Evolutionary conservation across 64 coral and sea anemone genomes (phyloP), one percentile per base, ranked within the genome.

Genomic region (Montipora cactus): DNA sequence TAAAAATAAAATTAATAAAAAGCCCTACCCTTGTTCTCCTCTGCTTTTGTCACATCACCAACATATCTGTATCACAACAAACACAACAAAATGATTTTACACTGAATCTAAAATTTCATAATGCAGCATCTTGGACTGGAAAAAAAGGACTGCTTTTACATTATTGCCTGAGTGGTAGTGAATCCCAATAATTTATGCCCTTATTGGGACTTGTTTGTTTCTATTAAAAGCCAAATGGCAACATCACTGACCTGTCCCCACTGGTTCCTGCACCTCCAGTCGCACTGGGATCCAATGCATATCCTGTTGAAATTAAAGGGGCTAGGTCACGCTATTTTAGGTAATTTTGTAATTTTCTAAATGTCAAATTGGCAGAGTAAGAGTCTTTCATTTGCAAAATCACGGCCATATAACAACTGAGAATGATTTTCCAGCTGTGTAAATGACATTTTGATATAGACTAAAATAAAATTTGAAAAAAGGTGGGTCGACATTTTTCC

Each of bases 211-310:
- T 37, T 37, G 37, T 37, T 37, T 37, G 37, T 37, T 37, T 37
- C 53, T 16, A 64, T 14, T 12, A 64, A 64, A 4, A 64, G 61
- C 3, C 4, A 19, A 8, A 5, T 21, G 5, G 12, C 48, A 21
- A 75, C 16, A 6, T 57, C 53, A 47, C 77, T 19, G 81, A 94
- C 87, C 87, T 95, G 44, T 91, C 87, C 11, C 44, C 46, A 89
- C 79, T 74, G 5, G 44, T 44, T 28, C 84, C 88, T 18, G 69
- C 72, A 67, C 72, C 90, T 74, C 67, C 89, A 74, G 81, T 76
- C 6, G 81, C 95, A 90, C 97, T 98, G 66, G 97, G 97, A 78
- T 98, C 97, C 22, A 98, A 59, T 59, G 97, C 97, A 98, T 98
- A 98, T 12, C 89, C 97, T 98, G 71, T n/a, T 5, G 19, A 84